These are phyloP conservation scores for Kradibia gibbosae DNA, from an alignment of 1,140 invertebrate genomes.

Conservation along the genomic window DNA sequence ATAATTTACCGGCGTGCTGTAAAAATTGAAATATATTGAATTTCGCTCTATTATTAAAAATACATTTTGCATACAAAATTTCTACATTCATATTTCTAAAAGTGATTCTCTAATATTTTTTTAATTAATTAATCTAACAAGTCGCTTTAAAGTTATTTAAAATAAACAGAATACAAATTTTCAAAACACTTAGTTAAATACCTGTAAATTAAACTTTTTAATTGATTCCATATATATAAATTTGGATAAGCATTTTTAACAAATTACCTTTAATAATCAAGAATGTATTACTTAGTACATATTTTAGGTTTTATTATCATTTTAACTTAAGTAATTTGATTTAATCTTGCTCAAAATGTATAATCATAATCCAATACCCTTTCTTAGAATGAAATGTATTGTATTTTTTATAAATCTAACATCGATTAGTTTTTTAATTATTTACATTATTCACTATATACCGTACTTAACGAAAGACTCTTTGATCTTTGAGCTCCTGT, in stretches of 20 bases:
- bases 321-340: no score
- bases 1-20: no score
- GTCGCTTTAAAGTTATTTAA: not conserved
- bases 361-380: not conserved
- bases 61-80: no score
- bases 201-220: not conserved
- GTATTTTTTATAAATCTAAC: not conserved
- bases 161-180: not conserved
- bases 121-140: not conserved
- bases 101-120: no score
- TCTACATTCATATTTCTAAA: no score
- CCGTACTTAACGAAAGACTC: not conserved
- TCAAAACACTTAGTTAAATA: not conserved
- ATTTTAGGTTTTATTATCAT: no score
- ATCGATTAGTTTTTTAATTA: not conserved
- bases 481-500: constrained; percentile 29
- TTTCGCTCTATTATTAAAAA: no score
- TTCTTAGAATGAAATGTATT: not conserved
- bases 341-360: no score
- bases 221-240: not conserved
- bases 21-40: no score
- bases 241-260: not conserved
- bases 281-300: no score
- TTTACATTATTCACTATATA: not conserved
- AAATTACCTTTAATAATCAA: no score